Evolutionary conservation across 2,888 invertebrate genomes (phyloP), one percentile per base, ranked within the genome.

Genomic region (Diploptera punctata): DNA sequence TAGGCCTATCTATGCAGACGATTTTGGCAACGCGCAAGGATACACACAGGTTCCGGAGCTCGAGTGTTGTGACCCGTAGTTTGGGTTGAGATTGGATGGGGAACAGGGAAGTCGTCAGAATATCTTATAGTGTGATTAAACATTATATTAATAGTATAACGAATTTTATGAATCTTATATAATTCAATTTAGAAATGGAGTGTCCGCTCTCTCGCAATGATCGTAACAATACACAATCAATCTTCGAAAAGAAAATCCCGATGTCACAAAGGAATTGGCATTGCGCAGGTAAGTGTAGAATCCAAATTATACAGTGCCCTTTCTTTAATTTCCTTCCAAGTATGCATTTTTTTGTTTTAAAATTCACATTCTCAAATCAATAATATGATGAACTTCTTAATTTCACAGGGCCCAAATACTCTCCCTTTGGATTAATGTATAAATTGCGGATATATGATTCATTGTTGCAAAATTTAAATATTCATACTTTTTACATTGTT

Each of bases 141-240:
- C n/a, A n/a, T n/a, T n/a, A n/a, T n/a, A n/a, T n/a, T 29, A 57
- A 29, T 29, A 9, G 1, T 1, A 10, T 29, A n/a, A 29, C 1
- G n/a, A 57, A 26, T 1, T 0, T 57, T 5, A n/a, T 57, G 29
- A 10, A n/a, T 57, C 13, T 13, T n/a, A n/a, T n/a, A 5, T 57
- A n/a, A 16, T 29, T 57, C 16, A 57, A n/a, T n/a, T 4, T 3
- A 29, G 24, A 54, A 82, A 90, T 90, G 90, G 90, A 90, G 86
- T 90, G 90, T 84, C 86, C 88, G 81, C 90, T 90, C n/a, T 86
- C 86, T 90, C 80, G 85, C 85, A 83, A 88, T 88, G 84, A 87
- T 88, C 85, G 87, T 89, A 81, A 87, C 87, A 82, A 83, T 86
- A 82, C 84, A 85, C 79, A 82, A 81, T 80, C n/a, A 83, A 84